A percentile compares a stretch with the other conserved stretches of the same genome.
phyloP scores from a whole-genome alignment of 2,797 vertebrate species.

The Scarus forsteni region DNA sequence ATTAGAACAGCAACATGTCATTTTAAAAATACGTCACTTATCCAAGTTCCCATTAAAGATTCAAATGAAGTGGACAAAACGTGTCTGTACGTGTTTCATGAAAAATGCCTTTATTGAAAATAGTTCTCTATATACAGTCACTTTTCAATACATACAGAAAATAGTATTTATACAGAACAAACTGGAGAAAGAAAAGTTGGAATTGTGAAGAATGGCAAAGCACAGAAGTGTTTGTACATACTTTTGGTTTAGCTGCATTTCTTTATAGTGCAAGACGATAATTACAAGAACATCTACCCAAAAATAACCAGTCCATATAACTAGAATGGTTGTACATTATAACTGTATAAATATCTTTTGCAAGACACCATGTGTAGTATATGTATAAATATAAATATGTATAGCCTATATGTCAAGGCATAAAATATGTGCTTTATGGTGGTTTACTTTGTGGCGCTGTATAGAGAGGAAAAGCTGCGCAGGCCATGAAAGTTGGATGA shows the following conservation, averaged over 20 bases:
- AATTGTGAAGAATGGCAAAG: constrained; percentile 31
- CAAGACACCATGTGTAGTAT: constrained; percentile 26
- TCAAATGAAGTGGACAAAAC: constrained; percentile 12
- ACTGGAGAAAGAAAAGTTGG: constrained; percentile 26
- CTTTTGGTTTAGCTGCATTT: constrained; percentile 47
- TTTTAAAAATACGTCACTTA: not conserved
- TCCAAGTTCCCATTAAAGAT: constrained; percentile 8
- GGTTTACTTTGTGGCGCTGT: constrained; percentile 27
- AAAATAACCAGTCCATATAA: constrained; percentile 47
- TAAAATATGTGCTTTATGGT: constrained; percentile 4
- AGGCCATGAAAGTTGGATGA: constrained; percentile 8
- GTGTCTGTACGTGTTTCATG: constrained; percentile 27
- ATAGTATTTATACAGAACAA: constrained; percentile 40
- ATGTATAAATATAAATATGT: not conserved
- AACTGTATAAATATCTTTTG: constrained; percentile 52
- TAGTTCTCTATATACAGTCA: constrained; percentile 20
- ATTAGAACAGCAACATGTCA: no score
- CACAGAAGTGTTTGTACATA: constrained; percentile 40
- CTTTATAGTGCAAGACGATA: constrained; percentile 43
- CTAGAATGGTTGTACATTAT: constrained; percentile 27
- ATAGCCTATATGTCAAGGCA: constrained; percentile 13
- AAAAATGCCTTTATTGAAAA: constrained; percentile 72
- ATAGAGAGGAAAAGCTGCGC: constrained; percentile 7
- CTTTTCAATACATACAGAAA: constrained; percentile 31
- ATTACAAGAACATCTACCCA: constrained; percentile 34